Evolutionary conservation across 2,113 vertebrate species (phyloP), one percentile per base, ranked within the genome.

Genomic region (Cochlearius cochlearius): DNA sequence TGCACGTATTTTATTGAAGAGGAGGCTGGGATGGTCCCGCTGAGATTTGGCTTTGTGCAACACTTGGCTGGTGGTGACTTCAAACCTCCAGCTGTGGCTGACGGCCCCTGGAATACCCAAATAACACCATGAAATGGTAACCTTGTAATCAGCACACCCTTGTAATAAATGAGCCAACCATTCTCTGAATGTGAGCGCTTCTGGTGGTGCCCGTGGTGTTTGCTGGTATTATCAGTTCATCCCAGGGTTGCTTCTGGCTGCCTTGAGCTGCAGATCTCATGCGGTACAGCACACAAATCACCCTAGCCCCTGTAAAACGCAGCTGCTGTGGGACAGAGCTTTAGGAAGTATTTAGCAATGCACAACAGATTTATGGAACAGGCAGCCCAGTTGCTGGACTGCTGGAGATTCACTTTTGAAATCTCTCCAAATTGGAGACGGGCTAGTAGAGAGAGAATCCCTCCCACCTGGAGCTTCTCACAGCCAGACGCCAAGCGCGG

Each of bases 401-500:
- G 36, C n/a, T 56, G n/a, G 34, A 71, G n/a, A 16, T 12, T 22
- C 25, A 0, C 7, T 38, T 34, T 53, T 2, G 0, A 72, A 67
- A 38, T 25, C 60, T 76, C 17, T 63, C 58, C 66, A 39, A 23
- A 16, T 38, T 27, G 74, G 73, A 49, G 53, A 29, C 8, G 12
- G 38, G 17, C 3, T 36, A 43, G 14, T 22, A 74, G 68, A 59
- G 36, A 39, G 29, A 56, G 50, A 68, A 39, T 17, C 36, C 13
- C 13, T 55, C 49, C 19, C 16, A 27, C 38, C 38, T 13, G 20
- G 58, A 81, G 36, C 27, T 49, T 53, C 4, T 15, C 18, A 38
- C 36, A 30, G n/a, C n/a, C 16, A 38, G 7, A 8, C 2, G 1
- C 19, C 19, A 11, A 30, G 32, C 3, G 0, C 1, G 2, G 17